phyloP scores from a whole-genome alignment of 2,888 invertebrate species.

The Salpingus planirostris region DNA sequence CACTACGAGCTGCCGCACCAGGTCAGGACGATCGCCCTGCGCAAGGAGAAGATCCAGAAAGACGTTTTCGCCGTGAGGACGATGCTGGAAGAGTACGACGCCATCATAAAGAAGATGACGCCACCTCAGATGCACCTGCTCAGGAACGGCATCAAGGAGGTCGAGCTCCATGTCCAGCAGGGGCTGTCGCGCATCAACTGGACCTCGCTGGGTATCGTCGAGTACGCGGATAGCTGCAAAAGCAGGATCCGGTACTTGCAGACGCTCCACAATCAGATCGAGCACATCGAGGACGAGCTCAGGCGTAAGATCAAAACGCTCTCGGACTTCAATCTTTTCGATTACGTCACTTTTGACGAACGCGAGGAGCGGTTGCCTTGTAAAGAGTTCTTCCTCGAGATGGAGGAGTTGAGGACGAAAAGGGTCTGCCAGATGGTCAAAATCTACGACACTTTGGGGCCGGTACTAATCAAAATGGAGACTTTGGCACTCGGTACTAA shows the following conservation, averaged over 20 bases:
- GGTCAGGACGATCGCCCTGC: conserved; percentile 50
- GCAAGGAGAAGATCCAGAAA: conserved; percentile 53
- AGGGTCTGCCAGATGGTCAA: conserved; percentile 59
- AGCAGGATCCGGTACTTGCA: conserved; percentile 50
- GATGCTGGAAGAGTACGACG: conserved; percentile 58
- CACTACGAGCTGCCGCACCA: conserved; percentile 50
- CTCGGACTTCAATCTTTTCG: conserved; percentile 51
- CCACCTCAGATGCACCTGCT: conserved; percentile 65
- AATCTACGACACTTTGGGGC: conserved; percentile 71
- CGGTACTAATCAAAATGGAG: conserved; percentile 78
- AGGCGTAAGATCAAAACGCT: conserved; percentile 49
- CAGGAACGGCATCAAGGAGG: conserved; percentile 57
- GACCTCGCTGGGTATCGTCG: conserved; percentile 73
- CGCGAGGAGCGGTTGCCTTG: conserved; percentile 26
- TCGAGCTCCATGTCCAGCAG: conserved; percentile 68
- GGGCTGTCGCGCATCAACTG: conserved; percentile 78
- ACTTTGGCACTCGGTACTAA: conserved; percentile 72
- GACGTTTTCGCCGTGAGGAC: conserved; percentile 54
- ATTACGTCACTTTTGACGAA: conserved; percentile 29
- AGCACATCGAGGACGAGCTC: conserved; percentile 58
- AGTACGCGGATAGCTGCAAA: conserved; percentile 56
- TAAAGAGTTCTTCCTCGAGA: conserved; percentile 60
- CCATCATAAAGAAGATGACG: conserved; percentile 54
- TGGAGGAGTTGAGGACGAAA: conserved; percentile 60
- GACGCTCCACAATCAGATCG: conserved; percentile 59